Conservation (phyloP, 64 coral and sea anemone species). For the Platygyra sinensis region DNA sequence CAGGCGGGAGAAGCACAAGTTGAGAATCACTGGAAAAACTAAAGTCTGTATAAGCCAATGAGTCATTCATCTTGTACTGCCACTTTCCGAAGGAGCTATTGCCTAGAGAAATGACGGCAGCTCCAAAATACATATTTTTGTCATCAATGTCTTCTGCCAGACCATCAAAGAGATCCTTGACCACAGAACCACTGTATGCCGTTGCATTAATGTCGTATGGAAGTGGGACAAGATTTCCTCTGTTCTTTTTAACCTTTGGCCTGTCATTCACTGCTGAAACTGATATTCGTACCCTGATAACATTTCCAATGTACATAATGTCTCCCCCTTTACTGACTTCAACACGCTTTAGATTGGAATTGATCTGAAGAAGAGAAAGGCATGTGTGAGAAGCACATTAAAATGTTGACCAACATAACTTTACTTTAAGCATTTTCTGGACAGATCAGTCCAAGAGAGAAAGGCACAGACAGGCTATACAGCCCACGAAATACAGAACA, state of each 20-base stretch:
- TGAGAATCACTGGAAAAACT: not conserved
- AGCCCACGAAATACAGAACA: no score
- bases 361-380: not conserved
- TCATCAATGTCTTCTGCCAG: slow-evolving; percentile 22
- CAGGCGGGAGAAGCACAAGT: not conserved
- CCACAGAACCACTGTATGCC: slow-evolving; percentile 43
- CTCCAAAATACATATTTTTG: slow-evolving; percentile 22
- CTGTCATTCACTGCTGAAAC: slow-evolving; percentile 58
- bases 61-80: slow-evolving; percentile 24
- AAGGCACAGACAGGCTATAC: no score
- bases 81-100: slow-evolving; percentile 59
- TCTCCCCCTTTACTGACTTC: not conserved
- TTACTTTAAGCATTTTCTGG: no score
- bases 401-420: no score
- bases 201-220: slow-evolving; percentile 34
- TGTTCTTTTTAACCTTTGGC: slow-evolving; percentile 9
- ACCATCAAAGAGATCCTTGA: slow-evolving; percentile 40
- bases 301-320: not conserved
- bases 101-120: slow-evolving; percentile 14
- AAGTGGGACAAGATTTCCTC: slow-evolving; percentile 38
- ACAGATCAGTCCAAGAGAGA: no score
- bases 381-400: not conserved
- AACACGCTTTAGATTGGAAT: not conserved
- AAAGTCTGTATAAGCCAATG: not conserved
- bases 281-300: not conserved